Conservation (phyloP, 2,888 invertebrate genomes). For the Pycnomerus fuliginosus region DNA sequence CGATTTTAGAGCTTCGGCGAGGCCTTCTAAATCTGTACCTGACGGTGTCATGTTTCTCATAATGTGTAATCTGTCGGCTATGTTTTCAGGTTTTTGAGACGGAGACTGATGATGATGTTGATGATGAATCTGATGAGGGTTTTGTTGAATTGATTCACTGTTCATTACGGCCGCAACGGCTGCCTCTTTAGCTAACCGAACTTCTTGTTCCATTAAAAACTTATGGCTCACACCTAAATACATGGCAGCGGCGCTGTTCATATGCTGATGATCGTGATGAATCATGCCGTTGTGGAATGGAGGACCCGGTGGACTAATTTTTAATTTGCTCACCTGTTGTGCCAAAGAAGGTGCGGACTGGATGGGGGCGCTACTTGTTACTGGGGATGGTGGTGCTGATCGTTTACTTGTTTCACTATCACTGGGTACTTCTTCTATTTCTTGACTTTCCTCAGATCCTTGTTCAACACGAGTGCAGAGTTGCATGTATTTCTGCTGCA, state of each 20-base stretch:
- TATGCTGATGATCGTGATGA: constrained; percentile 53
- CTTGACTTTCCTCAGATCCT: constrained; percentile 73
- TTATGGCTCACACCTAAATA: constrained; percentile 78
- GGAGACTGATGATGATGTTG: constrained; percentile 45
- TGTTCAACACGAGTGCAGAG: constrained; percentile 83
- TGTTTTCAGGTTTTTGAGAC: constrained; percentile 62
- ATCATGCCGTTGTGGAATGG: constrained; percentile 53
- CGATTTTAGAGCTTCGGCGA: constrained; percentile 88
- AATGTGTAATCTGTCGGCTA: constrained; percentile 76
- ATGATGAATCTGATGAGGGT: constrained; percentile 47
- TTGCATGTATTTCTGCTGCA: constrained; percentile 89
- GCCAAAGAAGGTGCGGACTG: constrained; percentile 50
- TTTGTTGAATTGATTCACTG: constrained; percentile 53
- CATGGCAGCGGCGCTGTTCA: constrained; percentile 62
- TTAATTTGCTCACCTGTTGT: constrained; percentile 49
- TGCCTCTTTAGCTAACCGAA: constrained; percentile 67
- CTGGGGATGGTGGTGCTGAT: constrained; percentile 58
- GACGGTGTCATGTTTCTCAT: constrained; percentile 70
- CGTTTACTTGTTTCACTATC: constrained; percentile 60
- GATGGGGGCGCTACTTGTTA: constrained; percentile 55
- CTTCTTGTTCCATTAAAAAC: constrained; percentile 77
- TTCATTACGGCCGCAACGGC: constrained; percentile 60
- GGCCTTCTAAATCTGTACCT: constrained; percentile 79
- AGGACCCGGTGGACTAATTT: constrained; percentile 52
- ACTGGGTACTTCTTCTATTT: constrained; percentile 72